These are phyloP conservation scores for Coreius guichenoti DNA, from an alignment of 2,797 vertebrate species.

Conservation along the genomic window DNA sequence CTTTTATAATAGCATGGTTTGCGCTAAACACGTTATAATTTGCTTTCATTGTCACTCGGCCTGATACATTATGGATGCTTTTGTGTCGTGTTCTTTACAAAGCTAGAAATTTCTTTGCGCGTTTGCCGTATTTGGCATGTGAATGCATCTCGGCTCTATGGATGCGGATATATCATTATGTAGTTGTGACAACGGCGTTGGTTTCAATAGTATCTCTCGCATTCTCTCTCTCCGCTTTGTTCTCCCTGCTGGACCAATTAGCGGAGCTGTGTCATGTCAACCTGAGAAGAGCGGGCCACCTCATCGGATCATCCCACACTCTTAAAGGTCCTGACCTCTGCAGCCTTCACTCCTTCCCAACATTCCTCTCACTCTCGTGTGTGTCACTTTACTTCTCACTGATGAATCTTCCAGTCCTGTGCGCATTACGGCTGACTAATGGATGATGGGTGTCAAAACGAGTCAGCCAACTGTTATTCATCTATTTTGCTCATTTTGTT, in stretches of 20 bases:
- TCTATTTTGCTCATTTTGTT: conserved; percentile 38
- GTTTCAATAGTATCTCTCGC: conserved; percentile 72
- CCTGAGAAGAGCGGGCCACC: conserved; percentile 2
- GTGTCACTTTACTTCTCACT: conserved; percentile 19
- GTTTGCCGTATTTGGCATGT: neutral
- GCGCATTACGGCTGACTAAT: conserved; percentile 18
- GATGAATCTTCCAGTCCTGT: conserved; percentile 34
- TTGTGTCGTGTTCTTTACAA: conserved; percentile 34
- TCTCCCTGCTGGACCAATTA: conserved; percentile 37
- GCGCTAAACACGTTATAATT: conserved; percentile 32
- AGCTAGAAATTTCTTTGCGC: neutral
- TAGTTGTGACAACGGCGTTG: conserved; percentile 59
- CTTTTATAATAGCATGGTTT: conserved; percentile 39
- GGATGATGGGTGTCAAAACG: conserved; percentile 46
- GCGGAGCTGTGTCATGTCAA: neutral
- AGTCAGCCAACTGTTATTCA: conserved; percentile 34
- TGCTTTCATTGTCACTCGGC: conserved; percentile 26
- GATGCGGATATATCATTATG: conserved; percentile 41
- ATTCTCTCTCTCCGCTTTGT: conserved; percentile 52
- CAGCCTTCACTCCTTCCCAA: conserved; percentile 7
- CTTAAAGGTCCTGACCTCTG: conserved; percentile 26
- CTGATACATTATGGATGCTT: conserved; percentile 44
- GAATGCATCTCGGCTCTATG: conserved; percentile 9
- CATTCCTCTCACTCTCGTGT: neutral
- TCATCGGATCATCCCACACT: conserved; percentile 6